Evolutionary conservation across 2,113 vertebrate species (phyloP).

Genomic region (Arenaria interpres): DNA sequence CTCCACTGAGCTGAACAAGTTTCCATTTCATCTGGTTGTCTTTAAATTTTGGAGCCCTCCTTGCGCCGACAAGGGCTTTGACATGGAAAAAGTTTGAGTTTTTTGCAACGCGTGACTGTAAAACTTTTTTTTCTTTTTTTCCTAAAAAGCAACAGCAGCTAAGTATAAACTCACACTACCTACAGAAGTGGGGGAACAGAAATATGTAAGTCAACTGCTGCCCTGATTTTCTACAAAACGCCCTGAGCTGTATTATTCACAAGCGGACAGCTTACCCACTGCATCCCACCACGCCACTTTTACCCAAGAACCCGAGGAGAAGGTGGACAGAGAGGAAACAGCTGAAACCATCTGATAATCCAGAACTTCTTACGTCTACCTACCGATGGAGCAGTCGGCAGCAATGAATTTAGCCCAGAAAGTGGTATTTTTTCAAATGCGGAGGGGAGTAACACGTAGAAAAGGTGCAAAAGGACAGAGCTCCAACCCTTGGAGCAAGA

Average conservation of each 20-base stretch:
- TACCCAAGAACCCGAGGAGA: rapidly evolving
- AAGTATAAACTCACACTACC: not conserved
- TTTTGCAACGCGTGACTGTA: not conserved
- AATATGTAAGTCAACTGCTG: not conserved
- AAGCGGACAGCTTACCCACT: not conserved
- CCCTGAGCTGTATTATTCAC: not conserved
- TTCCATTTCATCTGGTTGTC: not conserved
- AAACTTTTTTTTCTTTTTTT: not conserved
- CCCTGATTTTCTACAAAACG: not conserved
- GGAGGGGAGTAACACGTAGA: not conserved
- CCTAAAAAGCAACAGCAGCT: not conserved
- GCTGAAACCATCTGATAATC: too few relatives aligned
- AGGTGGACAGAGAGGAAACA: not conserved
- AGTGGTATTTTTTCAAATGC: rapidly evolving
- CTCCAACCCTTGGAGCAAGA: rapidly evolving
- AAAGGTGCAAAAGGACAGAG: not conserved
- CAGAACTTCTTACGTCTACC: not conserved
- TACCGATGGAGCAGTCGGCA: not conserved
- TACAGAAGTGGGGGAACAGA: not conserved
- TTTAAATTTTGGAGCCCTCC: not conserved
- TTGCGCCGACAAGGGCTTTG: not conserved
- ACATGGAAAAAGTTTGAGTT: not conserved
- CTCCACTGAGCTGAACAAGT: not conserved
- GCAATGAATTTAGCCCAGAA: not conserved
- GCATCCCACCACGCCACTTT: not conserved